phyloP scores from a whole-genome alignment of 2,113 vertebrate species.

The Oryzias woworae region DNA sequence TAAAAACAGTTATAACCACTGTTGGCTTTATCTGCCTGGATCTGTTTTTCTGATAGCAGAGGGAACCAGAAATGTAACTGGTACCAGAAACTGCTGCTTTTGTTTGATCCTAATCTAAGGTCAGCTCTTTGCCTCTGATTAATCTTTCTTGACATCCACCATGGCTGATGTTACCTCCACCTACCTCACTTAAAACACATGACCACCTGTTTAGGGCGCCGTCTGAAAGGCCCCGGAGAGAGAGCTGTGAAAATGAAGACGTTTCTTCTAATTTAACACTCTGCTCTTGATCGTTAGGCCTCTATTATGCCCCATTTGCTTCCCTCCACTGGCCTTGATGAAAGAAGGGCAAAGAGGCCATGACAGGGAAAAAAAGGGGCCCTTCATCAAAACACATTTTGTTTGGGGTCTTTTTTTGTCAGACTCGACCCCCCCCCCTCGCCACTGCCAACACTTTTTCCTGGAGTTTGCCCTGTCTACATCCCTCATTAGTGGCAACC shows the following conservation, averaged over 20 bases:
- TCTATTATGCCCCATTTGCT: constrained; percentile 78
- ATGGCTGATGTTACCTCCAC: constrained; percentile 51
- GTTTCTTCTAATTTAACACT: constrained; percentile 84
- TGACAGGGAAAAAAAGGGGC: constrained; percentile 75
- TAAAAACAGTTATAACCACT: no score
- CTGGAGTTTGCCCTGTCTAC: constrained; percentile 43
- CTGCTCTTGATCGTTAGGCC: constrained; percentile 73
- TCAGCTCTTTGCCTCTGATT: constrained; percentile 36
- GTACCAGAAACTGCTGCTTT: constrained; percentile 15
- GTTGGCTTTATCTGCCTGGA: no score
- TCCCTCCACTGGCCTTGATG: constrained; percentile 75
- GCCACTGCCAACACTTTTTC: constrained; percentile 47
- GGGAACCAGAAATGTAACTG: constrained; percentile 26
- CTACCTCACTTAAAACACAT: constrained; percentile 65
- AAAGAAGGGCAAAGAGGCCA: constrained; percentile 73
- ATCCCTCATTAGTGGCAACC: constrained; percentile 63
- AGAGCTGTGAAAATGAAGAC: constrained; percentile 81
- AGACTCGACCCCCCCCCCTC: constrained; percentile 60
- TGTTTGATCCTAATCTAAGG: constrained; percentile 36
- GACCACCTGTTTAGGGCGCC: constrained; percentile 57
- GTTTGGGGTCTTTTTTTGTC: constrained; percentile 73
- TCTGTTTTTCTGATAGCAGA: constrained; percentile 2
- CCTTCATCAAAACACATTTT: constrained; percentile 76
- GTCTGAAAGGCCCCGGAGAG: constrained; percentile 21
- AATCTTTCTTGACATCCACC: constrained; percentile 51